These are phyloP conservation scores for Aphelenchoides bicaudatus DNA, from an alignment of 2,888 invertebrate species.

Conservation along the genomic window DNA sequence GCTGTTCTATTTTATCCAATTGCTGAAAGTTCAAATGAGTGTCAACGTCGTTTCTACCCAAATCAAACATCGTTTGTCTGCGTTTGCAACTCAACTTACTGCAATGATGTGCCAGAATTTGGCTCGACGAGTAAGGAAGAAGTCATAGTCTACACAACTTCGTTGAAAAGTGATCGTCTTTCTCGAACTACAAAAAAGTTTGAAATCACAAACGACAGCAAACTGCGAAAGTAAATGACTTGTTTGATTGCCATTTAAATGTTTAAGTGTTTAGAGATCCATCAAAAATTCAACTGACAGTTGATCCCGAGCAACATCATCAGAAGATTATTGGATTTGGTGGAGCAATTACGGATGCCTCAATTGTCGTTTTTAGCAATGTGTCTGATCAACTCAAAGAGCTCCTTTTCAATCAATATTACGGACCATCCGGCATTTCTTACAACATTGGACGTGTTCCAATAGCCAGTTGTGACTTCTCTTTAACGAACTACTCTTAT, in stretches of 20 bases:
- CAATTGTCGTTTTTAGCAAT: background rate
- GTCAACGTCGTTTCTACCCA: too few relatives aligned
- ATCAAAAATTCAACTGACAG: background rate
- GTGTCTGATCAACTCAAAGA: background rate
- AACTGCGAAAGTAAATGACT: too few relatives aligned
- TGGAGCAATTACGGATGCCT: background rate
- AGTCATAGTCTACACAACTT: constrained; percentile 9
- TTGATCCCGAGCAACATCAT: background rate
- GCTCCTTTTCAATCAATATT: constrained; percentile 13
- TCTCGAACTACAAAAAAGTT: constrained; percentile 9
- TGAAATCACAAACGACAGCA: too few relatives aligned
- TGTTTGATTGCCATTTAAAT: too few relatives aligned
- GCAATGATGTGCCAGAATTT: background rate
- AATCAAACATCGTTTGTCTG: constrained; percentile 8
- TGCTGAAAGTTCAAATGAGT: too few relatives aligned
- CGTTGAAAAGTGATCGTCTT: constrained; percentile 5
- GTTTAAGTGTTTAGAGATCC: background rate
- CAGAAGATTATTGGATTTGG: constrained; percentile 20
- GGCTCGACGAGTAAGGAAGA: background rate
- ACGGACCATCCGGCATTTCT: constrained; percentile 10
- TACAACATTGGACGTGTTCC: constrained; percentile 16
- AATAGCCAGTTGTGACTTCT: constrained; percentile 9
- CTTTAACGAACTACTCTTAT: constrained; percentile 2
- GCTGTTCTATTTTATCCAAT: too few relatives aligned
- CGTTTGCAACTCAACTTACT: constrained; percentile 6